Evolutionary conservation across 2,888 invertebrate genomes (phyloP), one percentile per base, ranked within the genome.

Genomic region (Sphinx pinastri): DNA sequence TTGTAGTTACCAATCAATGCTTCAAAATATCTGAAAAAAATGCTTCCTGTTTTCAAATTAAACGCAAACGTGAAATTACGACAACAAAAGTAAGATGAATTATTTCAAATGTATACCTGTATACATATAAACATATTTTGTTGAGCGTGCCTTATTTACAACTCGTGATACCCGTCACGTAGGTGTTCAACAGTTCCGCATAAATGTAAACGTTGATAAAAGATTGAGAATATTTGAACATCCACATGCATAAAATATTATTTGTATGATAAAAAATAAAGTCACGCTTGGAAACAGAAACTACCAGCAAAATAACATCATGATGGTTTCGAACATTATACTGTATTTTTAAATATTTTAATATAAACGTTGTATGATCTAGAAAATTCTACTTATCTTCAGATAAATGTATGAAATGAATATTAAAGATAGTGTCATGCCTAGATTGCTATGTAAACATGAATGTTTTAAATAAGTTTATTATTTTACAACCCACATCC

Each of bases 131-230:
- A 7, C 38, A 38, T 38, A 38, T 38, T 73, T 71, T 68, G 69
- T 57, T 52, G 57, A 68, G 72, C 67, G 69, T 55, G 59, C 49
- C 51, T 69, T 73, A 71, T 73, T 68, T 73, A 67, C 70, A 68
- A 72, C 59, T 76, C 76, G 77, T 77, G 77, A 76, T 49, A 68
- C 19, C 25, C 75, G 72, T 77, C 76, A 76, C 73, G 70, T 57
- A 67, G 68, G 67, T 69, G 63, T 71, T 70, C 66, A 71, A 71
- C 69, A 68, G 68, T 72, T 74, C 76, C 71, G 70, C 72, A 69
- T 73, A 68, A 71, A 66, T 68, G 70, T 71, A 73, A 72, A 72
- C 68, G 52, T 70, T 73, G 67, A 68, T 57, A 63, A n/a, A 68
- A 68, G 16, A 60, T 60, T 11, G 12, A 16, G 47, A 60, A 47